Base-by-base conservation (phyloP, 64 coral and sea anemone genomes). In the Exaiptasia diaphana region DNA sequence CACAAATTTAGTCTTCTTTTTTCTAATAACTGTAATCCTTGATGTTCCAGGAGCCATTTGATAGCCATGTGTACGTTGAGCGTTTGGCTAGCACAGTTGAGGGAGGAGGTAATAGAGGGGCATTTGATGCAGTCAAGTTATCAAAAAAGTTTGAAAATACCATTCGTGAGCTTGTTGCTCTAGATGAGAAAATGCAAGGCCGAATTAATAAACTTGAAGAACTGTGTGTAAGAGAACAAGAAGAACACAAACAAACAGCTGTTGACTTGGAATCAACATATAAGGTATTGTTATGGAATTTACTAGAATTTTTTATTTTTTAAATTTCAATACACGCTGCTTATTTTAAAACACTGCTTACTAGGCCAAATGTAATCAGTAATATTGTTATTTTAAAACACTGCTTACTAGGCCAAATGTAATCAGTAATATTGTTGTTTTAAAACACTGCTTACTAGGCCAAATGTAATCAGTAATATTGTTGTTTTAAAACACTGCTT, bases 151-250 rank as follows among this genome's bases (percentile, higher is more conserved):
- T 97, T 83, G 72, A 92, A 45, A 97, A 71, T 60, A 92, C 94
- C 28, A 97, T 97, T 41, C 79, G 74, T 39, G 89, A 97, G 59
- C 80, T 97, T 1, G 76, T 78, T 39, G 85, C 83, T 35, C 67
- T 87, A 4, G 94, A 97, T 78, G 82, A 92, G 56, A 91, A 91
- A 67, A 91, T 97, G 74, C 89, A 97, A 75, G 94, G 94, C 5
- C 80, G 89, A 30, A 91, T 97, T 6, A 92, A 91, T 70, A 97
- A 97, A 84, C 85, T 97, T 32, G 94, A 97, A 59, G 94, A 97
- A 42, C 74, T 97, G 39, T 97, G 94, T 81, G 67, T 64, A 1
- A 92, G 88, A 53, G 89, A 97, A 42, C 89, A 97, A 52, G 84
- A 97, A 54, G 89, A 97, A 63, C 94, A 97, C 15, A 91, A 92